phyloP scores from a whole-genome alignment of 2,113 vertebrate species.

The Campylorhamphus procurvoides region DNA sequence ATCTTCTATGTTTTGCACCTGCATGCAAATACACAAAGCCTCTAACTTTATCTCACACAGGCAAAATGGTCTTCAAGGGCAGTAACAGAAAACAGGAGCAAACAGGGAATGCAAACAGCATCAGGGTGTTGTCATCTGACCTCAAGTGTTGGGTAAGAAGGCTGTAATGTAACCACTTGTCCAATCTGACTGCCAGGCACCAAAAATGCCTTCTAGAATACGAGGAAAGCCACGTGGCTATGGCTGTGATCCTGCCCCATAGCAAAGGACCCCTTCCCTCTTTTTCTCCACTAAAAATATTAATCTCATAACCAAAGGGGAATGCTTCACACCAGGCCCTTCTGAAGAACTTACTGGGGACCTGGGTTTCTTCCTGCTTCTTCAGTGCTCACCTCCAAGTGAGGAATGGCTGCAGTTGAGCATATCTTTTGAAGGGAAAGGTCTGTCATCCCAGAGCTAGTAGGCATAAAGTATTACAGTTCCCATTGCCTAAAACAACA shows the following conservation, averaged over 20 bases:
- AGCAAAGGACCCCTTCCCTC: background rate
- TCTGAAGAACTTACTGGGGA: background rate
- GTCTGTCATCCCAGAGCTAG: background rate
- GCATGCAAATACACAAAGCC: background rate
- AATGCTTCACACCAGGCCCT: background rate
- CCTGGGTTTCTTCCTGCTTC: background rate
- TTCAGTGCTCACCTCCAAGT: background rate
- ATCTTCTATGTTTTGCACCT: background rate
- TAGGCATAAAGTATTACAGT: background rate
- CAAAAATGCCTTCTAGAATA: background rate
- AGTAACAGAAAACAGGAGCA: background rate
- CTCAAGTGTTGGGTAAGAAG: background rate
- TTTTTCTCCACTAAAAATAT: background rate
- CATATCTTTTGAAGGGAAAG: background rate
- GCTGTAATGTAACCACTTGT: background rate
- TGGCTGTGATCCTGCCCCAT: background rate
- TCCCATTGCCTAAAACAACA: background rate
- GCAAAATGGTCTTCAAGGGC: background rate
- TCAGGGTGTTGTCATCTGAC: background rate
- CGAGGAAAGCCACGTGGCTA: background rate
- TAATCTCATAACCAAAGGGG: background rate
- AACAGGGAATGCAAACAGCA: background rate
- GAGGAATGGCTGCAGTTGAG: background rate
- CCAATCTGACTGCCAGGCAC: background rate
- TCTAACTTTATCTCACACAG: background rate